Evolutionary conservation across 2,888 invertebrate species (phyloP).

Genomic region (Diarsia mendica): DNA sequence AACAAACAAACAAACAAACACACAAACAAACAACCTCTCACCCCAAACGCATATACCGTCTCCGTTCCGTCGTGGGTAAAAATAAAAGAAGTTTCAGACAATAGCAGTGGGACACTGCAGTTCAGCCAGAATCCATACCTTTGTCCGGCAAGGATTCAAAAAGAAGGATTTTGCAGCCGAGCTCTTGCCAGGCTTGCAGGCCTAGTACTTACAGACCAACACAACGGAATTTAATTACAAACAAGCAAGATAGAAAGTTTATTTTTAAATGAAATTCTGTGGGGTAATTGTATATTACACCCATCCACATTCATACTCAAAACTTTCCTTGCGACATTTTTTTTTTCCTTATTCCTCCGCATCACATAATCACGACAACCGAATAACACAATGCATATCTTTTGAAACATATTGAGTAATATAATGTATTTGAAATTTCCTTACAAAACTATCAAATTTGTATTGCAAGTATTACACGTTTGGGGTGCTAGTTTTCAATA

Average conservation of each 20-base stretch:
- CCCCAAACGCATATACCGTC: no score
- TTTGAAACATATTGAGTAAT: neutral
- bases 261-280: neutral
- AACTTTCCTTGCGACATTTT: no score
- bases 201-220: neutral
- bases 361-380: no score
- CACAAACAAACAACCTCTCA: no score
- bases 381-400: no score
- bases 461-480: neutral
- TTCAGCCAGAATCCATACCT: neutral
- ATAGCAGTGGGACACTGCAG: neutral
- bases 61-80: no score
- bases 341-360: no score
- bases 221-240: conserved; percentile 1
- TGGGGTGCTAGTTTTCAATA: neutral
- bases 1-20: no score
- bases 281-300: neutral
- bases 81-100: neutral
- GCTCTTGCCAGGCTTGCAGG: neutral
- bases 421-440: neutral
- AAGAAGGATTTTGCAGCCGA: neutral
- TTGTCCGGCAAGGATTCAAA: neutral
- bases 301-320: no score
- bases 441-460: neutral
- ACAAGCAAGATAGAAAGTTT: neutral